Base-by-base conservation (phyloP, 2,797 vertebrate genomes). In the Chaetophractus vellerosus region DNA sequence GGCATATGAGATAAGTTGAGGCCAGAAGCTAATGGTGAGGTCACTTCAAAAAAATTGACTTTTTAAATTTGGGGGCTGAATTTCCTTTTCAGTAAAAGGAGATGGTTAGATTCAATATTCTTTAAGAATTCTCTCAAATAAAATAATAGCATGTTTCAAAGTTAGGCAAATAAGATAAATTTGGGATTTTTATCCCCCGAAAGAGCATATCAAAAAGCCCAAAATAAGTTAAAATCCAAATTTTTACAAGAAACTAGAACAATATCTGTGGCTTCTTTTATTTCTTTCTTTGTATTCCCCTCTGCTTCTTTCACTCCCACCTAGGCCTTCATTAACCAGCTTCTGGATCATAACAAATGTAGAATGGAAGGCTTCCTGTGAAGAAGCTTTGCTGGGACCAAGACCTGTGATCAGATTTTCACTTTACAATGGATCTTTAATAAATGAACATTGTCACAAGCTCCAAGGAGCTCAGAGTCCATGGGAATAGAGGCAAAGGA, bases 31-130 rank as follows among this genome's bases (percentile, higher is more conserved):
- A 2, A 57, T 64, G 36, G 7, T n/a, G 57, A 91, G 76, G 38
- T 69, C n/a, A 64, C 16, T 80, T 86, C 2, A 18, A 66, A 52
- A 38, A 69, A 64, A 7, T 69, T 69, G 19, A 18, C 1, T 59
- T 89, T 69, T 63, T 24, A 80, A n/a, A 61, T 33, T 80, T 7
- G 5, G 9, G 9, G 14, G 63, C 72, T 45, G 3, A 48, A 57
- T 86, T 93, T 82, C 3, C 31, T 84, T 92, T 85, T 55, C 24
- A 85, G 23, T 68, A 28, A 92, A 52, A 80, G 61, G 8, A 95
- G 11, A 33, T 48, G 6, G 19, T 50, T 31, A 36, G 16, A 80
- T 3, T 84, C 66, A 63, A 50, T 26, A 48, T 5, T 59, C 50
- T 71, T 83, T 48, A 87, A 68, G n/a, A 90, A 64, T 0, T 2